A percentile compares a stretch with the other conserved stretches of the same genome.
Conservation (phyloP, 2,888 invertebrate species). For the Drosophila peninsularis region DNA sequence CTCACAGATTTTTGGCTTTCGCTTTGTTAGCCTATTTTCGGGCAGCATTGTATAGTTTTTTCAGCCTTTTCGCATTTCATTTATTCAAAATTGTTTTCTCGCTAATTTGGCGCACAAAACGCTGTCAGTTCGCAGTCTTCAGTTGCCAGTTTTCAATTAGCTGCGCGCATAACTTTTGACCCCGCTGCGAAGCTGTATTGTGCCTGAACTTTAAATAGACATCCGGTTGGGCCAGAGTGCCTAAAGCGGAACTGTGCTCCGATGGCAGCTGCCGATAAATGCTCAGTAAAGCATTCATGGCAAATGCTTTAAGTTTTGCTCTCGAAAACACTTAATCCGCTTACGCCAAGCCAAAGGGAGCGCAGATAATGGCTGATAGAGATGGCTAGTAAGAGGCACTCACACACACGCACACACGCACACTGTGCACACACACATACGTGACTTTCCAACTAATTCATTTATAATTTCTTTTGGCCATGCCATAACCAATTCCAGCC, state of each 20-base stretch:
- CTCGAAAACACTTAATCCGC: conserved; percentile 42
- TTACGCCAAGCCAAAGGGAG: conserved; percentile 23
- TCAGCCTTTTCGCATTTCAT: conserved; percentile 27
- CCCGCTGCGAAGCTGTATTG: conserved; percentile 7
- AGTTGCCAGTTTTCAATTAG: conserved; percentile 60
- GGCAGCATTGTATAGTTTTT: conserved; percentile 21
- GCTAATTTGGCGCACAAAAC: conserved; percentile 44
- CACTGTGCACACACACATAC: conserved; percentile 28
- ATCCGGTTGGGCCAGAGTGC: conserved; percentile 29
- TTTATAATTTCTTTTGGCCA: conserved; percentile 65
- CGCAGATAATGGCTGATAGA: background rate
- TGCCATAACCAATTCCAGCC: conserved; percentile 62
- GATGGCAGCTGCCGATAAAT: conserved; percentile 55
- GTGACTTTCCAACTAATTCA: conserved; percentile 65
- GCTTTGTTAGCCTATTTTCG: conserved; percentile 51
- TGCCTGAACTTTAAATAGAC: conserved; percentile 32
- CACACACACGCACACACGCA: conserved; percentile 6
- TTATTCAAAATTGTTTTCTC: conserved; percentile 42
- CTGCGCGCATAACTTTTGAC: conserved; percentile 31
- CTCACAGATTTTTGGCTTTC: conserved; percentile 9
- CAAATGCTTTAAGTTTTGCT: conserved; percentile 27
- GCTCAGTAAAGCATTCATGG: conserved; percentile 25
- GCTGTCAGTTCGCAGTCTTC: conserved; percentile 21
- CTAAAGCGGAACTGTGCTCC: conserved; percentile 13
- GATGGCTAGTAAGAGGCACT: background rate